Evolutionary conservation across 2,888 invertebrate species (phyloP).

Genomic region (Didymodactylos carnosus): DNA sequence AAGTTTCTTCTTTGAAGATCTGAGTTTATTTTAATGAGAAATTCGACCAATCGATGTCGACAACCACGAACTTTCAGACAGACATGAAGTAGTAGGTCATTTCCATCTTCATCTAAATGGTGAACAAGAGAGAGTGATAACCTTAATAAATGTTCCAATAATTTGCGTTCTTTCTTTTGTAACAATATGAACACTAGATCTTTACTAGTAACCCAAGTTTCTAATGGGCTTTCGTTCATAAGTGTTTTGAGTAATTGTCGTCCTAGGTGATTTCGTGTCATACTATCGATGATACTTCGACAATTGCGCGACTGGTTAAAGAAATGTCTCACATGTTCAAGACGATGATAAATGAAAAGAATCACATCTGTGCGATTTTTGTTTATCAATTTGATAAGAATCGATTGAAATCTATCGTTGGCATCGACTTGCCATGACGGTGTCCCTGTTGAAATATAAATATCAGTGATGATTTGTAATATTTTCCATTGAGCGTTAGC

Average conservation of each 20-base stretch:
- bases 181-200: neutral
- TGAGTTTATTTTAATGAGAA: neutral
- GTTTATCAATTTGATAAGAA: neutral
- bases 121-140: neutral
- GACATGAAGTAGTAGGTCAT: neutral
- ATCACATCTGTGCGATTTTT: neutral
- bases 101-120: neutral
- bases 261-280: neutral
- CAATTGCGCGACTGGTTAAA: neutral
- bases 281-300: neutral
- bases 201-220: neutral
- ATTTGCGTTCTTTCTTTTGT: neutral
- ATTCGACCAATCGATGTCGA: neutral
- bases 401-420: neutral
- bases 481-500: neutral
- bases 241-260: neutral
- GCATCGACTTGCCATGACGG: neutral
- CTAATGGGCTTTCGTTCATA: neutral
- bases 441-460: neutral
- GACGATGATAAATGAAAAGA: neutral
- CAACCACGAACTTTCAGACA: neutral
- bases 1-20: neutral
- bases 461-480: neutral
- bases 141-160: neutral
- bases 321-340: neutral